Evolutionary conservation across 2,113 vertebrate genomes (phyloP), one percentile per base, ranked within the genome.

Genomic region (Catagonus wagneri): DNA sequence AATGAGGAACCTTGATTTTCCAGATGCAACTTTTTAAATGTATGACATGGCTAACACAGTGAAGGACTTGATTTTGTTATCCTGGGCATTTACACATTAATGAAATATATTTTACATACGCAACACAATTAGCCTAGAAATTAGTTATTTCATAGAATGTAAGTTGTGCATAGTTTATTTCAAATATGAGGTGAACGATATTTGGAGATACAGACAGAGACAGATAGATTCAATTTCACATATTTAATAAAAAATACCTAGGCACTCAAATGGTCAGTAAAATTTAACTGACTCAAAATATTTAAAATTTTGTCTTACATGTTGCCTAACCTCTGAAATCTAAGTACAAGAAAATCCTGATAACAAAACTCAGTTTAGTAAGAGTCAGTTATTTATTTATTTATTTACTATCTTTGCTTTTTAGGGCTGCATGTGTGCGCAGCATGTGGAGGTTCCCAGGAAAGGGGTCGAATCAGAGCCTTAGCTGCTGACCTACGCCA

Each of bases 341-440:
- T 11, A 92, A 68, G 34, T 69, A 86, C 50, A 95, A 52, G 36
- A 84, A 91, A 34, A 76, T 36, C 63, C 39, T 58, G 44, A 94
- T 27, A 87, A 44, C n/a, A 92, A 90, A 86, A 65, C 14, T 72
- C 66, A 44, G 23, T 87, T 93, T 83, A 36, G 44, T 95, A 61
- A 86, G 5, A 80, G 15, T 39, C 71, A 90, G 15, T 44, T 44
- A 44, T 44, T 44, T 44, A 44, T 44, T 44, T 44, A 44, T 44
- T 4, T 44, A 44, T 44, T 44, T 44, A 44, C 8, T 44, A 44
- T 44, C 44, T 44, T 44, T 44, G 44, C 44, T 44, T 8, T 8
- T 44, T 8, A 44, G 44, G 44, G 44, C 44, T 44, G 44, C 44
- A 8, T 44, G 44, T 44, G 44, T 44, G 44, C 44, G 44, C 44